These are phyloP conservation scores for Halocynthia roretzi DNA, from an alignment of 23 tunicate genomes.

Conservation along the genomic window DNA sequence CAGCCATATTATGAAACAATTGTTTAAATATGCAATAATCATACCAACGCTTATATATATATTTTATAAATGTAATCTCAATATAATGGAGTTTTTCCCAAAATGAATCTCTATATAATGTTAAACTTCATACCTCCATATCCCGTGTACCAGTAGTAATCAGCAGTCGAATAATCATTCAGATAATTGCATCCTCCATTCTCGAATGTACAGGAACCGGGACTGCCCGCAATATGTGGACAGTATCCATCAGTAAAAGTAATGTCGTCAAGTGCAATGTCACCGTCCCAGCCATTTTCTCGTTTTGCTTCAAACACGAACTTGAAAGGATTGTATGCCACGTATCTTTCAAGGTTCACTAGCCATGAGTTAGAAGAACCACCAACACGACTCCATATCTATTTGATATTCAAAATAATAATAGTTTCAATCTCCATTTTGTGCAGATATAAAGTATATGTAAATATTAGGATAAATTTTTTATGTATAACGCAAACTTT, in stretches of 20 bases:
- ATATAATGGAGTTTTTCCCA: too few species aligned
- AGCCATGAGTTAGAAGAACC: conserved; percentile 49
- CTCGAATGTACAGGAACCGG: conserved; percentile 61
- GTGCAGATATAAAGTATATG: not conserved
- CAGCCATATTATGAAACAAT: too few species aligned
- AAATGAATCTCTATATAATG: not conserved
- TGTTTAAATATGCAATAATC: too few species aligned
- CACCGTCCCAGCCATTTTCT: conserved; percentile 68
- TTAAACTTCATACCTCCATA: not conserved
- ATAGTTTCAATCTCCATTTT: not conserved
- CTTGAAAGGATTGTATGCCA: conserved; percentile 12
- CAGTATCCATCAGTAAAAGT: conserved; percentile 76
- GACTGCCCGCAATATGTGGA: conserved; percentile 27
- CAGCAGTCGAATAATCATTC: conserved; percentile 29
- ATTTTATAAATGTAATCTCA: too few species aligned
- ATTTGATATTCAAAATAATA: not conserved
- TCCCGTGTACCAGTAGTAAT: conserved; percentile 34
- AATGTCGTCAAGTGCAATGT: conserved; percentile 75
- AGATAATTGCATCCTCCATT: conserved; percentile 53
- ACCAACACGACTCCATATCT: conserved; percentile 58
- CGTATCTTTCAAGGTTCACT: not conserved
- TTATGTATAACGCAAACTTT: too few species aligned
- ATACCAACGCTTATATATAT: too few species aligned
- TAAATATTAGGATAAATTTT: not conserved
- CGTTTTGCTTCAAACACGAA: conserved; percentile 41